These are phyloP conservation scores for Tupaia tana DNA, from an alignment of 2,113 vertebrate genomes.

Conservation along the genomic window DNA sequence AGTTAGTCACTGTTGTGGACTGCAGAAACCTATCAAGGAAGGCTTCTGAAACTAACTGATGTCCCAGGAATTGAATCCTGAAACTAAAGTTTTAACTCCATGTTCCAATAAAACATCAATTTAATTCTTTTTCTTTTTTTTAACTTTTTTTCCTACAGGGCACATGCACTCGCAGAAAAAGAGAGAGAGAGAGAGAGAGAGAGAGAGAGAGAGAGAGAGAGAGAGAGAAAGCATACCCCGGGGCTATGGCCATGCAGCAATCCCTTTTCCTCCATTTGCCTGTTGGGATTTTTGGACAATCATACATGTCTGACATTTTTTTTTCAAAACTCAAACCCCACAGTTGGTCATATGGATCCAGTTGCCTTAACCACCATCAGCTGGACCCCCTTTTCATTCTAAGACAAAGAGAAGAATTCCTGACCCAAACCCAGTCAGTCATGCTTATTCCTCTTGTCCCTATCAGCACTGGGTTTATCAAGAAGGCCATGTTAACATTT, in stretches of 20 bases:
- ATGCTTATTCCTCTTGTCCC: background rate
- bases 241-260: too few species aligned
- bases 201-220: too few species aligned
- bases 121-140: constrained; percentile 25
- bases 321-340: too few species aligned
- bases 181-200: too few species aligned
- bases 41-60: constrained; percentile 43
- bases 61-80: background rate
- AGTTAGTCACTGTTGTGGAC: constrained; percentile 27
- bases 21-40: background rate
- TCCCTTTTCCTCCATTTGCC: too few species aligned
- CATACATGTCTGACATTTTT: too few species aligned
- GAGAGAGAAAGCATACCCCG: too few species aligned
- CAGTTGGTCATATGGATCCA: too few species aligned
- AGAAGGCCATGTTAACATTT: background rate
- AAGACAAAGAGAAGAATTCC: constrained; percentile 24
- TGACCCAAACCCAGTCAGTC: background rate
- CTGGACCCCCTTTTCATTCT: background rate
- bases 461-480: constrained; percentile 24
- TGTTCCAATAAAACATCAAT: constrained; percentile 46
- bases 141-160: too few species aligned
- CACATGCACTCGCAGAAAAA: too few species aligned
- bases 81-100: constrained; percentile 40
- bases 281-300: too few species aligned
- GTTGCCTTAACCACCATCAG: too few species aligned